phyloP scores from a whole-genome alignment of 2,113 vertebrate species.

The Ictalurus punctatus region DNA sequence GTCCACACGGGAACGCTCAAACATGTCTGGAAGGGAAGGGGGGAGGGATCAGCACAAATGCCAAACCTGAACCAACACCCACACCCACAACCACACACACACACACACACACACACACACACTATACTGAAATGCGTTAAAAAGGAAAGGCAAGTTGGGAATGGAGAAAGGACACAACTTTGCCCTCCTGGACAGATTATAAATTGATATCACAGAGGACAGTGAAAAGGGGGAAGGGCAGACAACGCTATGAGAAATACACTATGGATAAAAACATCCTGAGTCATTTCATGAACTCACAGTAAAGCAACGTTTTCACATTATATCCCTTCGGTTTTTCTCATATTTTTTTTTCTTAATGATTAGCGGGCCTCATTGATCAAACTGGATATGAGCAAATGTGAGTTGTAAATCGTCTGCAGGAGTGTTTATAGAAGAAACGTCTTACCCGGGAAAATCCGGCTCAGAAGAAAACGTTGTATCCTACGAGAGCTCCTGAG shows the following conservation, averaged over 20 bases:
- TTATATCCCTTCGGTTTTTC: slow-evolving; percentile 42
- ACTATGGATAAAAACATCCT: slow-evolving; percentile 37
- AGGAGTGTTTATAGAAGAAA: not conserved
- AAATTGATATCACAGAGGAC: slow-evolving; percentile 62
- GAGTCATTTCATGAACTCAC: not conserved
- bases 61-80: not conserved
- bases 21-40: slow-evolving; percentile 22
- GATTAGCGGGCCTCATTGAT: not conserved
- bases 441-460: not conserved
- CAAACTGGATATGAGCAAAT: not conserved
- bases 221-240: slow-evolving; percentile 49
- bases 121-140: slow-evolving; percentile 51
- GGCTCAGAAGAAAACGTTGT: not conserved
- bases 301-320: slow-evolving; percentile 49
- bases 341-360: not conserved
- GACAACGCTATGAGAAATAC: slow-evolving; percentile 54
- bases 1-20: slow-evolving; percentile 42
- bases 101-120: slow-evolving; percentile 39
- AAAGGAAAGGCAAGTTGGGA: slow-evolving; percentile 20
- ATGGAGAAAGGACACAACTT: slow-evolving; percentile 39
- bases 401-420: too few species aligned
- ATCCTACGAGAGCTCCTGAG: too few species aligned
- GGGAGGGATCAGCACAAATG: not conserved
- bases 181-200: slow-evolving; percentile 62
- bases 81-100: slow-evolving; percentile 31